Conservation (phyloP, 2,113 vertebrate species). For the Gorsachius goisagi region DNA sequence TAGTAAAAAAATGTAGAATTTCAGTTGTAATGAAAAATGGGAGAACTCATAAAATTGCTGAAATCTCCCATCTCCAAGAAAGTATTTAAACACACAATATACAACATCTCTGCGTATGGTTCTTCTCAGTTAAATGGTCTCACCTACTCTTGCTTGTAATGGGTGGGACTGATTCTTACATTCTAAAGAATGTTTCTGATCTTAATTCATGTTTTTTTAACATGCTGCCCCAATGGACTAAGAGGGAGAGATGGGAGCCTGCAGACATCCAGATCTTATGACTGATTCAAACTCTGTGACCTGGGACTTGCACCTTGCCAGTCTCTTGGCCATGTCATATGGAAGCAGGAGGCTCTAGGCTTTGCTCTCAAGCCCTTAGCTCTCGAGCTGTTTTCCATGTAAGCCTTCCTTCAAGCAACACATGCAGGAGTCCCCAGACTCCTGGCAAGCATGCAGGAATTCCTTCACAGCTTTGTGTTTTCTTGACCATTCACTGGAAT, state of each 20-base stretch:
- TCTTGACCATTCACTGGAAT: neutral
- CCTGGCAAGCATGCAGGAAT: neutral
- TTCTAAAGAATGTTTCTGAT: neutral
- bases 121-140: neutral
- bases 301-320: neutral
- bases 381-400: neutral
- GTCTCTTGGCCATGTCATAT: neutral
- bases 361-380: neutral
- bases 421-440: neutral
- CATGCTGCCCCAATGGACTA: neutral
- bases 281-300: neutral
- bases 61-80: neutral
- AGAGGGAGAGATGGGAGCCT: neutral
- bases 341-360: neutral
- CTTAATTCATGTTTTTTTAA: neutral
- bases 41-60: neutral
- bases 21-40: neutral
- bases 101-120: rapidly evolving
- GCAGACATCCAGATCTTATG: neutral
- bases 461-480: neutral
- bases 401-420: neutral
- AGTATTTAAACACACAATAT: neutral
- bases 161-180: neutral
- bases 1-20: neutral
- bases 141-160: neutral